Conservation (phyloP, 2,797 vertebrate genomes). For the Knipowitschia caucasica region DNA sequence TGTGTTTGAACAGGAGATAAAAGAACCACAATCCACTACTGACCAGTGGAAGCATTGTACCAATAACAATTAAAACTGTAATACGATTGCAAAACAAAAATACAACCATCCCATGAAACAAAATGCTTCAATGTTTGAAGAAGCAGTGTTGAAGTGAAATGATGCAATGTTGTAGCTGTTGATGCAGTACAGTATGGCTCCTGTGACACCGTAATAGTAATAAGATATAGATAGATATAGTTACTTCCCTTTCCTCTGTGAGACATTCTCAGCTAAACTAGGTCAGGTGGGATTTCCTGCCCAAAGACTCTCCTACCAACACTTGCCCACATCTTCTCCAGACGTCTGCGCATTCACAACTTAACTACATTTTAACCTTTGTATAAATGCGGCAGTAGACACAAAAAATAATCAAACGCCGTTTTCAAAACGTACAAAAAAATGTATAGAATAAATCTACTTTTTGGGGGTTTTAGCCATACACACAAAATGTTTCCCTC, state of each 20-base stretch:
- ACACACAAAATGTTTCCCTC: too few species aligned
- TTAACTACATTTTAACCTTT: not conserved
- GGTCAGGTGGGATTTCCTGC: conserved; percentile 79
- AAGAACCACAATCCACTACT: too few species aligned
- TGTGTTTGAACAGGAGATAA: too few species aligned
- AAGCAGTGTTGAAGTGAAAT: not conserved
- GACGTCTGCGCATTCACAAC: not conserved
- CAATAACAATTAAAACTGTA: too few species aligned
- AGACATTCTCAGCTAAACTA: conserved; percentile 64
- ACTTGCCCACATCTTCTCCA: conserved; percentile 40
- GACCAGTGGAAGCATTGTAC: too few species aligned
- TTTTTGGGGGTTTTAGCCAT: too few species aligned
- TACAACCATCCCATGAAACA: too few species aligned
- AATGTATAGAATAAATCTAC: too few species aligned
- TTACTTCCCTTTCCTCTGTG: conserved; percentile 49
- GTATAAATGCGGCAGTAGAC: too few species aligned
- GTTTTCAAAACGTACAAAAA: too few species aligned
- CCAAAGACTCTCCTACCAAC: conserved; percentile 48
- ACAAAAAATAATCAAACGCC: too few species aligned
- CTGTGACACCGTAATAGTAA: conserved; percentile 4
- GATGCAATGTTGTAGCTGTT: not conserved
- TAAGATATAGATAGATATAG: conserved; percentile 28
- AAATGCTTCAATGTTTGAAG: not conserved
- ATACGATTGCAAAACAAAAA: too few species aligned
- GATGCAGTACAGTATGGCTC: not conserved